Conservation (phyloP, 2,888 invertebrate genomes). For the Noctuana brunneofusca region DNA sequence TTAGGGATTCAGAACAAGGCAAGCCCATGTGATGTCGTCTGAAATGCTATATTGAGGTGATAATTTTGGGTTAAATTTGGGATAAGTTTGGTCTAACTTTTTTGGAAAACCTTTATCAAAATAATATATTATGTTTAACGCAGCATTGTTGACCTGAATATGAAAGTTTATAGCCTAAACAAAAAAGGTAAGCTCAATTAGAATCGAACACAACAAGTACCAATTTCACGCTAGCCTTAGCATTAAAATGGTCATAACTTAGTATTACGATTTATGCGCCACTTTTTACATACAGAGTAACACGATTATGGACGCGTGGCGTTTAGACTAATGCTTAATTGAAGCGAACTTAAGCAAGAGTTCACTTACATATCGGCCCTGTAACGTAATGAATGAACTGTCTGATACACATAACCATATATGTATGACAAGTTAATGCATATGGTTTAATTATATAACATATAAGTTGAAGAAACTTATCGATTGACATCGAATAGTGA, state of each 20-base stretch:
- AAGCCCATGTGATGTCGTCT: too few relatives aligned
- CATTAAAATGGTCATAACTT: conserved; percentile 16
- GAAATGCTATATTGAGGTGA: too few relatives aligned
- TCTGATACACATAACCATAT: conserved; percentile 30
- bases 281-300: conserved; percentile 13
- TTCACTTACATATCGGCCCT: conserved; percentile 26
- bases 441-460: conserved; percentile 38
- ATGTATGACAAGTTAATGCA: conserved; percentile 23
- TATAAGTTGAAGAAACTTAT: conserved; percentile 46
- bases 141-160: too few relatives aligned
- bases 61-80: too few relatives aligned
- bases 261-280: conserved; percentile 4
- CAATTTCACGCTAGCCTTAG: conserved; percentile 26
- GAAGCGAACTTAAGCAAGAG: conserved; percentile 27
- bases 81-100: too few relatives aligned
- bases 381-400: conserved; percentile 23
- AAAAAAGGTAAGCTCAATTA: conserved; percentile 15
- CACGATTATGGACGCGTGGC: conserved; percentile 12
- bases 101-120: too few relatives aligned
- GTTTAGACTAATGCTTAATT: conserved; percentile 26
- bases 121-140: too few relatives aligned
- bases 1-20: too few relatives aligned
- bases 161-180: background rate
- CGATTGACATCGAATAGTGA: conserved; percentile 53
- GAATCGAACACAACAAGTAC: conserved; percentile 13